Evolutionary conservation across 2,888 invertebrate genomes (phyloP).

Genomic region (Cheilosia impressa): DNA sequence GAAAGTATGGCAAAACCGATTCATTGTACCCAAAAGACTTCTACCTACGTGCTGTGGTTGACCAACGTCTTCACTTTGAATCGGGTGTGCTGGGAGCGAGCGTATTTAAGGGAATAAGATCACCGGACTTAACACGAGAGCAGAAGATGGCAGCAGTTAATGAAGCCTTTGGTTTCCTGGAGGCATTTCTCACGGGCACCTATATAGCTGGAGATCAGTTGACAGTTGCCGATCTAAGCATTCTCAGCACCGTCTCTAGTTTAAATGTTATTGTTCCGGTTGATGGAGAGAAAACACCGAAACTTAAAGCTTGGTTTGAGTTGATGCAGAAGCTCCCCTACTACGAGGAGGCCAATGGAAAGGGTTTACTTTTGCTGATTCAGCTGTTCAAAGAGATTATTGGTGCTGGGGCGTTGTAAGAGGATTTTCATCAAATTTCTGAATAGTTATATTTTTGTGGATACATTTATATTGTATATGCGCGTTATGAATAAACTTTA

Average conservation of each 20-base stretch:
- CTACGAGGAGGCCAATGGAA: constrained; percentile 79
- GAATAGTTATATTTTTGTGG: background rate
- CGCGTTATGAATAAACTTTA: no score
- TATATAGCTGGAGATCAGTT: constrained; percentile 79
- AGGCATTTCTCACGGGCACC: constrained; percentile 76
- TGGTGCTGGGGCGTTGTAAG: background rate
- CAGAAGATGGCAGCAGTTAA: constrained; percentile 73
- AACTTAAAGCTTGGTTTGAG: constrained; percentile 78
- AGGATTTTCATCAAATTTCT: background rate
- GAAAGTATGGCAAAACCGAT: constrained; percentile 82
- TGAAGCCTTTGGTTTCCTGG: constrained; percentile 77
- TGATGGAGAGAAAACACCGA: constrained; percentile 75
- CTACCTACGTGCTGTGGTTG: constrained; percentile 77
- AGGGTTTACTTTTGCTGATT: constrained; percentile 67
- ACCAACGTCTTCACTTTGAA: constrained; percentile 80
- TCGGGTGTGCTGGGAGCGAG: constrained; percentile 76
- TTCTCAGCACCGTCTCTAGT: constrained; percentile 76
- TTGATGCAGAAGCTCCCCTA: constrained; percentile 78
- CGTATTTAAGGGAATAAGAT: constrained; percentile 55
- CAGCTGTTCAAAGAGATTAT: background rate
- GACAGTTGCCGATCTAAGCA: constrained; percentile 81
- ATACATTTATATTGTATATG: background rate
- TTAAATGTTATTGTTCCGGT: constrained; percentile 68
- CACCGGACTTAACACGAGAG: constrained; percentile 76
- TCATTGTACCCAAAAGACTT: constrained; percentile 79